A percentile compares a stretch with the other conserved stretches of the same genome.
phyloP scores from a whole-genome alignment of 2,797 vertebrate genomes.

The Babyrousa celebensis region DNA sequence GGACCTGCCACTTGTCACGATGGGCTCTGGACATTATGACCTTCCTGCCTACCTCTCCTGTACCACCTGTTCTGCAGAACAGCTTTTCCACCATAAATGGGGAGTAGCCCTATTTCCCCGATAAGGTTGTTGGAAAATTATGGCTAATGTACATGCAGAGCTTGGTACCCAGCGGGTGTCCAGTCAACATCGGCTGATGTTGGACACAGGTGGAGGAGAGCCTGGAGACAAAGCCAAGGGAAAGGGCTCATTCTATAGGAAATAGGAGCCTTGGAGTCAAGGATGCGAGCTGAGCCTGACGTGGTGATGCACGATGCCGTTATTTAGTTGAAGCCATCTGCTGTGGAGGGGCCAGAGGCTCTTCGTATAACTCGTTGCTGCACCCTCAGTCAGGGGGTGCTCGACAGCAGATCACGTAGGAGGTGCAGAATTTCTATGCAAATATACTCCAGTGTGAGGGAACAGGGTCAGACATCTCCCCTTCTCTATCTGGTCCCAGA shows the following conservation, averaged over 20 bases:
- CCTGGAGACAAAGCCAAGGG: not conserved
- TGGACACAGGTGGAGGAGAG: not conserved
- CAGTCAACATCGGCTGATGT: not conserved
- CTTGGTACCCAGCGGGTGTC: not conserved
- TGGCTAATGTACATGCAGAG: not conserved
- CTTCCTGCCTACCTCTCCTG: not conserved
- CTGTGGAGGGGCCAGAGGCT: too few relatives aligned
- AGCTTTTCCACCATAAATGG: not conserved
- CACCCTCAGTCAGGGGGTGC: too few relatives aligned
- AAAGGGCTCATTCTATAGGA: not conserved
- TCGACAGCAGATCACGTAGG: not conserved
- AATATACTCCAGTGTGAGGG: not conserved
- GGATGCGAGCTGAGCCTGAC: not conserved
- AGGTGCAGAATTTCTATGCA: not conserved
- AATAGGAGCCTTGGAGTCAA: not conserved
- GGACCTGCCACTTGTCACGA: not conserved
- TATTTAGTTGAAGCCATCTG: not conserved
- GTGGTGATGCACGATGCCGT: not conserved
- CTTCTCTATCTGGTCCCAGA: too few relatives aligned
- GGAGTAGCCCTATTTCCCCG: not conserved
- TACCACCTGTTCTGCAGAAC: not conserved
- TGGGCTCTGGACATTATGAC: not conserved
- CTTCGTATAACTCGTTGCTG: not conserved
- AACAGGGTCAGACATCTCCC: not conserved
- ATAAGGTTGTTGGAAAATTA: not conserved